Conservation (phyloP, 2,888 invertebrate species). For the Siphlonurus alternatus region DNA sequence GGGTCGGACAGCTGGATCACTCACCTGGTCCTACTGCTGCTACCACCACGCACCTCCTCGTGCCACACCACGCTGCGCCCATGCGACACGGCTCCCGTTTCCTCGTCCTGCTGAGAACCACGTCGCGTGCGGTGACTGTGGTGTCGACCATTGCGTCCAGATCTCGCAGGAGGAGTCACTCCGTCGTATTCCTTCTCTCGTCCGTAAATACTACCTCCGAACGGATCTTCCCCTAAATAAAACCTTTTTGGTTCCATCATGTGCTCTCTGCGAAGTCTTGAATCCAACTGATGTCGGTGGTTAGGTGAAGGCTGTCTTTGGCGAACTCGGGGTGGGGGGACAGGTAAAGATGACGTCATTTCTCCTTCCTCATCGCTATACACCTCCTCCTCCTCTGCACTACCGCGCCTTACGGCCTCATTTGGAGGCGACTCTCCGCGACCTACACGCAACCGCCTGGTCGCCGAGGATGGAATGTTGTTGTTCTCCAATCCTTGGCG, state of each 20-base stretch:
- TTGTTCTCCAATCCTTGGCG: conserved; percentile 25
- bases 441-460: background rate
- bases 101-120: conserved; percentile 11
- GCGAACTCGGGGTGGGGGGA: conserved; percentile 22
- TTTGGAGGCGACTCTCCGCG: conserved; percentile 8
- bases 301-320: conserved; percentile 14
- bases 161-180: conserved; percentile 34
- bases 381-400: conserved; percentile 4
- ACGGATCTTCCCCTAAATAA: conserved; percentile 76
- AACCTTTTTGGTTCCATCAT: conserved; percentile 38
- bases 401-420: conserved; percentile 5
- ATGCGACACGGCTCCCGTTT: conserved; percentile 8
- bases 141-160: conserved; percentile 20
- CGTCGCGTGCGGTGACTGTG: conserved; percentile 17
- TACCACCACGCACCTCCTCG: background rate
- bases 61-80: background rate
- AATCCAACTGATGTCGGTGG: background rate
- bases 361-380: background rate
- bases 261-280: background rate
- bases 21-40: background rate
- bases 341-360: conserved; percentile 13
- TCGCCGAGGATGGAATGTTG: conserved; percentile 25
- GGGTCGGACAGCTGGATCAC: background rate
- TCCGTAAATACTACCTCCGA: conserved; percentile 65
- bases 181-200: conserved; percentile 70